These are phyloP conservation scores for Tenodera sinensis DNA, from an alignment of 2,888 invertebrate genomes.

Conservation along the genomic window DNA sequence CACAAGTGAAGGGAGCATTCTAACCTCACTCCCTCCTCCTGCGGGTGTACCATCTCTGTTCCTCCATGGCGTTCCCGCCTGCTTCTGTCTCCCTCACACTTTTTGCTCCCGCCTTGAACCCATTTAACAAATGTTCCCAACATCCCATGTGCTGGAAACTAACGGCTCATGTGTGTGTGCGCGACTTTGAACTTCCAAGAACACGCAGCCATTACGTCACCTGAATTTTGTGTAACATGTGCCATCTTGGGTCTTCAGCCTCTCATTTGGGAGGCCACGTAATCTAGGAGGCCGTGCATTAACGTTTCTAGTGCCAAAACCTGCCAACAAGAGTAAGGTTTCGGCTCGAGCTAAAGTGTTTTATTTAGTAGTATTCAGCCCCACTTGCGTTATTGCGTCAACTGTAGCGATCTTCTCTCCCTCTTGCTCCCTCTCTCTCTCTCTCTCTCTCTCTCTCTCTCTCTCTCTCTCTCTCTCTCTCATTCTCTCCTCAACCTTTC, in stretches of 20 bases:
- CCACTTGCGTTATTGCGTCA: no score
- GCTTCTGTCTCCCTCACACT: background rate
- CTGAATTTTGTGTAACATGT: background rate
- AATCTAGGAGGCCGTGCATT: background rate
- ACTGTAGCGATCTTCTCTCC: no score
- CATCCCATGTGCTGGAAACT: conserved; percentile 7
- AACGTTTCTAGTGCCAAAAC: background rate
- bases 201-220: background rate
- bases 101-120: conserved; percentile 9
- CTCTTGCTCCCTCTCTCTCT: no score
- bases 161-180: background rate
- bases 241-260: background rate
- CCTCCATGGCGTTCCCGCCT: background rate
- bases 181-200: conserved; percentile 16
- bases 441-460: no score
- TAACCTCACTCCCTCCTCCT: background rate
- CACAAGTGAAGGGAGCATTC: background rate
- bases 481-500: no score
- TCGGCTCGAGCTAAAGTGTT: no score
- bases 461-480: no score
- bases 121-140: conserved; percentile 3
- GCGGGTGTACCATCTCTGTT: no score
- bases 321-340: no score
- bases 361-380: no score
- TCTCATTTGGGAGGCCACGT: background rate